Base-by-base conservation (phyloP, 2,888 invertebrate genomes). In the Acleris laterana region DNA sequence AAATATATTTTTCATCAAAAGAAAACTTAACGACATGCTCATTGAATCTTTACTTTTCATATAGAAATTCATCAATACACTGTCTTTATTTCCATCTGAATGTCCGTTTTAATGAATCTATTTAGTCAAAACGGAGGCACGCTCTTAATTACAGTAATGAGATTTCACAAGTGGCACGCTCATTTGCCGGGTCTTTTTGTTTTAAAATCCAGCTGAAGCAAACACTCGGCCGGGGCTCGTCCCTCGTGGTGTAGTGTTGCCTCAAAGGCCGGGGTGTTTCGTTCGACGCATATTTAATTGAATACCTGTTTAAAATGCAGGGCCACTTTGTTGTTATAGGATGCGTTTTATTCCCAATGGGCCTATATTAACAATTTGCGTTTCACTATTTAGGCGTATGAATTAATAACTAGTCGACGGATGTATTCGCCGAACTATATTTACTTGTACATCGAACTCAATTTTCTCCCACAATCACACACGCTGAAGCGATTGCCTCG, bases 141-240 rank as follows among this genome's bases (percentile, higher is more conserved):
- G 73, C 68, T 73, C 71, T 73, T 81, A 80, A 84, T 84, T 81
- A 78, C 73, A 73, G 74, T 77, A 80, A 81, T 80, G 78, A 80
- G 75, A 71, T 73, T 69, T 67, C 68, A 65, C 71, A 72, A 75
- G 73, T 69, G 70, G 70, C 71, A 60, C 70, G 75, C 70, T 74
- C 67, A 73, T 78, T 78, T 74, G 71, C 70, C 68, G 71, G 66
- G 71, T 3, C 7, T 25, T 73, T 76, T 77, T 77, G 71, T 71
- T 74, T 70, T 64, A 64, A 70, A 68, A 71, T 68, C 56, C 61
- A 66, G 32, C 7, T 19, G 65, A 65, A 44, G 56, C 56, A 46
- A 52, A 62, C 66, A 44, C 57, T 58, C 38, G 61, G 25, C 44
- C 17, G 56, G 25, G 63, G 25, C 38, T 11, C 49, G 55, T 16